Base-by-base conservation (phyloP, 2,113 vertebrate species). In the Rallus limicola region DNA sequence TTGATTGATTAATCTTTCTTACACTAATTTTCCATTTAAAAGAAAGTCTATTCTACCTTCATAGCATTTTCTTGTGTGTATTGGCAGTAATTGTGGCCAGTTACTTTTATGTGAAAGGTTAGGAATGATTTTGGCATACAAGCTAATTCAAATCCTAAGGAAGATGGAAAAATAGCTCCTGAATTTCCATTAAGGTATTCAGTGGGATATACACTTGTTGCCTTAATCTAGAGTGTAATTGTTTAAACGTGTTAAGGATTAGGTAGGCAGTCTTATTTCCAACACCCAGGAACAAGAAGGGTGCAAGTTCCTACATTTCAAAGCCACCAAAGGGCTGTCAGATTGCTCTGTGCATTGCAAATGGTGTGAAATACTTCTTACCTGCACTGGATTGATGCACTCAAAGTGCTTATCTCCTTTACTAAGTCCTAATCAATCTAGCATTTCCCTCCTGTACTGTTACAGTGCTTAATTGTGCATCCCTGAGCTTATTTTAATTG, bases 1-100 rank as follows among this genome's bases (percentile, higher is more conserved):
- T 86, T 94, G 69, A 53, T 86, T 93, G 69, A 70, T 67, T 80
- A 28, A 28, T 58, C 13, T 74, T 83, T 91, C 23, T 86, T 40
- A 36, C 5, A 18, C 15, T 86, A 14, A 80, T 80, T 79, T 84
- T 2, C 23, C 6, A 0, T 88, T 91, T 72, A 15, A 95, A 88
- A 83, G 8, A 10, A 77, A 48, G 83, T 82, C 2, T 53, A 0
- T 79, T 81, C 56, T 82, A 14, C 53, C 20, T 89, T 68, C 23
- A 14, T 20, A 36, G 18, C 18, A 3, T 75, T 94, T 77, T 55
- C 20, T 80, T 69, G 33, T 48, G 23, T 69, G 9, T 15, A 2
- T 81, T 84, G 48, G 71, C 56, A 78, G 33, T 81, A 58, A 34
- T 50, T 60, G 16, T 55, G 69, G 19, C 19, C 19, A 52, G 1